Conservation (phyloP, 2,113 vertebrate species). For the Panthera tigris region DNA sequence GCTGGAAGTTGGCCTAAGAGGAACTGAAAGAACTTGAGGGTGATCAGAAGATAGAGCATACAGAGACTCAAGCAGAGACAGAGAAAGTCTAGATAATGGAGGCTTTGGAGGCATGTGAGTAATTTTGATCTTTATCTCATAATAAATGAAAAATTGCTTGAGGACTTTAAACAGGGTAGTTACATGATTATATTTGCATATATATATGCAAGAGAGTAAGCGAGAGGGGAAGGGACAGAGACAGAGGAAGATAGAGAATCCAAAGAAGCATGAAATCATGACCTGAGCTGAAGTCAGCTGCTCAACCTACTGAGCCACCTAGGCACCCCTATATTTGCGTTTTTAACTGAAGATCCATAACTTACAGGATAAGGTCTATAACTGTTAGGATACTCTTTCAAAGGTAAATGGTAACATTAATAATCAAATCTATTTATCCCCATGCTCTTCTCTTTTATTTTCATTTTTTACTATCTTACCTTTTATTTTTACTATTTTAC, state of each 20-base stretch:
- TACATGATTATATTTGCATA: not conserved
- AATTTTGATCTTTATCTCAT: not conserved
- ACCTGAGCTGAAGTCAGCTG: too few relatives aligned
- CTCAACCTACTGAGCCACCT: too few relatives aligned
- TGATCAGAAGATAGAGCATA: not conserved
- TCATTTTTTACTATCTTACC: not conserved
- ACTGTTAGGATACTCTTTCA: not conserved
- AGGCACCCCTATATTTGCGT: not conserved
- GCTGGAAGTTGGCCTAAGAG: not conserved
- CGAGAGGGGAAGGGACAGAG: too few relatives aligned
- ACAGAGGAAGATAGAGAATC: too few relatives aligned
- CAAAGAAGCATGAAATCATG: too few relatives aligned
- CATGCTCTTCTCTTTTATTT: not conserved
- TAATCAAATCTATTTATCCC: not conserved
- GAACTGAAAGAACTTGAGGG: not conserved
- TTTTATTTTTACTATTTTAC: slow-evolving; percentile 21
- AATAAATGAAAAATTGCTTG: not conserved
- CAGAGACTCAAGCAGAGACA: not conserved
- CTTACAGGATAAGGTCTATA: not conserved
- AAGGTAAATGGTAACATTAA: not conserved
- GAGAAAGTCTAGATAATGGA: not conserved
- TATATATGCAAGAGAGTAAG: too few relatives aligned
- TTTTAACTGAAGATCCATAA: not conserved
- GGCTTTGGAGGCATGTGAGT: not conserved
- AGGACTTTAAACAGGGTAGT: not conserved